Evolutionary conservation across 64 coral and sea anemone genomes (phyloP), one percentile per base, ranked within the genome.

Genomic region (Stichodactyla helianthus): DNA sequence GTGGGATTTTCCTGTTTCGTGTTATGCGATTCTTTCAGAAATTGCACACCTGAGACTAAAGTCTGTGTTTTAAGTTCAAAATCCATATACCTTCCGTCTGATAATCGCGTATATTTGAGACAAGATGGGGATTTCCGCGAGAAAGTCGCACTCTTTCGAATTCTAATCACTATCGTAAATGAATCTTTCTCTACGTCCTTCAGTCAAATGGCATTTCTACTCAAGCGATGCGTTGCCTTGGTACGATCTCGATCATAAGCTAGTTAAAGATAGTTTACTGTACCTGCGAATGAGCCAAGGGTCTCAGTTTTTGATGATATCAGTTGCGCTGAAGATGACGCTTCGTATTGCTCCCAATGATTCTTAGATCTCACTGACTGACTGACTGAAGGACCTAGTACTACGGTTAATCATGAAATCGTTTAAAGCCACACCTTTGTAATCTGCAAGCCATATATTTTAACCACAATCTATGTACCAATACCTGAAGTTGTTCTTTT

Each of bases 401-500:
- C 68, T 31, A 28, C 25, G 68, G 22, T 74, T 74, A 74, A 74
- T 74, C 25, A 74, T 35, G 68, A 74, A 74, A 14, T 74, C n/a
- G 68, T 74, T 74, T 10, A 74, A 27, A 74, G 68, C 68, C 68
- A 74, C 68, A 74, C 68, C 68, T 74, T 27, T 26, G 9, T 74
- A 74, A 74, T 74, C 68, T 74, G 10, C 11, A 74, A 31, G 22
- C 25, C 68, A 25, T 74, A 31, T 74, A 74, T 26, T 74, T 13
- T 74, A 31, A 74, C 68, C 68, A 31, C 68, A 27, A 74, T 74
- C 4, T 74, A 31, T 74, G n/a, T 74, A 27, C 68, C 68, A 74
- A 74, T 74, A 74, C 26, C 68, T 74, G 25, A 31, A 74, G 25
- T 74, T 74, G 68, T 74, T 74, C 68, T 74, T 74, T 74, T 65